A percentile compares a stretch with the other conserved stretches of the same genome.
Conservation (phyloP, 2,113 vertebrate species). For the Eretmochelys imbricata region DNA sequence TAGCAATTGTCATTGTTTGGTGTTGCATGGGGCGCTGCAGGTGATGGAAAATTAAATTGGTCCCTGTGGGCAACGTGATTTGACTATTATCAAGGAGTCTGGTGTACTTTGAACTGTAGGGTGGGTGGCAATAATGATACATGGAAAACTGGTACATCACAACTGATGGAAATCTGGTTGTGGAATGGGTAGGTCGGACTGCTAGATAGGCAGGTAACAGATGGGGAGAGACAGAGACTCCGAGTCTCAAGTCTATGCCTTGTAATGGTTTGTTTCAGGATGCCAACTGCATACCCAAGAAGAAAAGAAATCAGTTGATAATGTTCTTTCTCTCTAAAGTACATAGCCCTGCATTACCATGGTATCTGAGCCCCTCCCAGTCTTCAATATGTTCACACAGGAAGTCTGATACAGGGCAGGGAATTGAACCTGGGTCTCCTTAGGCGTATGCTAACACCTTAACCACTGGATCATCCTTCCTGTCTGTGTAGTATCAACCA, state of each 20-base stretch:
- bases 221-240: neutral
- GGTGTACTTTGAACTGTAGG: slow-evolving; percentile 41
- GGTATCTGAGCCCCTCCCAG: neutral
- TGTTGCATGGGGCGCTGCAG: slow-evolving; percentile 72
- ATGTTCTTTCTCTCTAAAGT: neutral
- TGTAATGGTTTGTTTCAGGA: neutral
- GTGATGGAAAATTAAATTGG: slow-evolving; percentile 81
- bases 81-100: slow-evolving; percentile 60
- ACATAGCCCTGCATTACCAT: neutral
- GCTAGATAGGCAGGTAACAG: neutral
- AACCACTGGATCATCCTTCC: neutral
- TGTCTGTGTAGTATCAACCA: neutral
- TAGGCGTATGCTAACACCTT: neutral
- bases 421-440: neutral
- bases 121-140: slow-evolving; percentile 8
- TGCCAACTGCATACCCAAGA: neutral
- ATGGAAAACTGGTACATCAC: neutral
- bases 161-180: neutral
- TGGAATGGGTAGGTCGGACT: slow-evolving; percentile 28
- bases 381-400: neutral
- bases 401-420: neutral
- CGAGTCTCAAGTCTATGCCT: neutral
- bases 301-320: neutral
- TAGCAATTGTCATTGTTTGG: slow-evolving; percentile 47
- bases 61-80: slow-evolving; percentile 70